Evolutionary conservation across 2,113 vertebrate species (phyloP).

Genomic region (Rynchops niger): DNA sequence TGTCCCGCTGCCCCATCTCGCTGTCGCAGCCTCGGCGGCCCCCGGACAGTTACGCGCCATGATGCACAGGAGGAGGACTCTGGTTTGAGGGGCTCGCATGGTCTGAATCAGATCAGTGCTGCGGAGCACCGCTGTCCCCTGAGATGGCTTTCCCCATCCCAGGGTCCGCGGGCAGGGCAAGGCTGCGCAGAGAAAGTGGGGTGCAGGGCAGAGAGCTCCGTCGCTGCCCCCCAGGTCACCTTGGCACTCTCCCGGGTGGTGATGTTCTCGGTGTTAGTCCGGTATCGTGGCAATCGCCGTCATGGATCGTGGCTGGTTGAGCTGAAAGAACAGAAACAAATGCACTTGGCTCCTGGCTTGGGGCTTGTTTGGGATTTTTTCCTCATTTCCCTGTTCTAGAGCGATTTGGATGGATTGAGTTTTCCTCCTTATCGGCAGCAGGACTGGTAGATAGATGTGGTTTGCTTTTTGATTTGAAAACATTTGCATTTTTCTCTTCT

Average conservation of each 20-base stretch:
- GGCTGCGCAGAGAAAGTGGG: background rate
- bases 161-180: background rate
- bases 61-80: background rate
- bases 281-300: background rate
- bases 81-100: background rate
- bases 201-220: background rate
- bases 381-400: background rate
- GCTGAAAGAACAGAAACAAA: background rate
- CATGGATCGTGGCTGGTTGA: background rate
- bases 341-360: background rate
- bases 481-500: background rate
- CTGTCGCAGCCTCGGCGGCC: background rate
- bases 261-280: background rate
- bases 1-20: background rate
- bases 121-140: background rate
- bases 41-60: rapidly evolving
- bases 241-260: background rate
- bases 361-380: background rate
- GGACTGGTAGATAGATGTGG: background rate
- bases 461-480: background rate
- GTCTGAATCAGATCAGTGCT: background rate
- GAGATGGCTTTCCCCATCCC: background rate
- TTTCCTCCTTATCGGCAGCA: background rate
- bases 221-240: slow-evolving; percentile 24
- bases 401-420: background rate